Base-by-base conservation (phyloP, 2,797 vertebrate species). In the Clarias laeviceps region DNA sequence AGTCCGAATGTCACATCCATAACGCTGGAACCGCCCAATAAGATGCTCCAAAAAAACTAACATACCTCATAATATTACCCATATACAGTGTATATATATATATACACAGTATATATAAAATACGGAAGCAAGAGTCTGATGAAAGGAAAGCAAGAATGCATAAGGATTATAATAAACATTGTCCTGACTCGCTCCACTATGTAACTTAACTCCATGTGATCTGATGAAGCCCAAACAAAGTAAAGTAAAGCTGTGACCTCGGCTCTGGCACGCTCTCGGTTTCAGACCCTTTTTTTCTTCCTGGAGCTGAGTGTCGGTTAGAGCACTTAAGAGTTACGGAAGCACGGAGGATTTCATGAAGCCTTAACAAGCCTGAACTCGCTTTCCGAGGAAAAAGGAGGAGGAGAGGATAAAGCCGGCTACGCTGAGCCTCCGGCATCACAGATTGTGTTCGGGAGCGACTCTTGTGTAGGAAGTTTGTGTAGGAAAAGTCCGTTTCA, bases 201-300 rank as follows among this genome's bases (percentile, higher is more conserved):
- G 82, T 79, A 69, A 83, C 68, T 64, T 76, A 50, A 50, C 72
- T 80, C 82, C 17, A 83, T 80, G 65, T 57, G 37, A 74, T 90
- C 87, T 85, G 89, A 91, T 90, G 86, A 89, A 89, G 85, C 86
- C 86, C 87, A 89, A 91, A 88, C 82, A 70, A 80, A 89, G 83
- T 64, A 87, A 50, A 50, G 45, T 11, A 50, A 50, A 85, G 78
- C 84, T 45, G 66, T 90, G 88, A 89, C 72, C 86, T 90, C 85
- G 86, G 74, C 32, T 82, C 84, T 91, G 89, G 87, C 87, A 80
- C 12, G 5, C 32, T 37, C 14, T 45, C 84, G 64, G 80, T 57
- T 64, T 80, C 37, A 87, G 40, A 27, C 40, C 24, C 22, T 80
- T 37, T 37, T 65, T 80, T 69, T 80, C 72, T 83, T 54, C 20